These are phyloP conservation scores for Pseudeuparius sepicola DNA, from an alignment of 2,888 invertebrate species.

Conservation along the genomic window DNA sequence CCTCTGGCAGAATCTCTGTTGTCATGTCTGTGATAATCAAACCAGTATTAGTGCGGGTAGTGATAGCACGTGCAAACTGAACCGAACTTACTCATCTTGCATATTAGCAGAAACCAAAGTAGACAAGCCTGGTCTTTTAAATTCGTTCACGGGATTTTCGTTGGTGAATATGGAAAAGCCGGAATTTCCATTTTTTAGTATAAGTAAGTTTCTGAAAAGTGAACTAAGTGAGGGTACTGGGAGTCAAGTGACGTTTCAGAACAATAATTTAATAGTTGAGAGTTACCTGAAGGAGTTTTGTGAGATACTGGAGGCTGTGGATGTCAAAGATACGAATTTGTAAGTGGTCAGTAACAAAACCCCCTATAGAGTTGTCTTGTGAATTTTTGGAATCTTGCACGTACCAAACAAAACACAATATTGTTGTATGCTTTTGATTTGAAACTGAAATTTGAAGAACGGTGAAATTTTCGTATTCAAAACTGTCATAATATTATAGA, in stretches of 20 bases:
- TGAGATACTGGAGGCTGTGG: conserved; percentile 56
- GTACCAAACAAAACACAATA: too few relatives aligned
- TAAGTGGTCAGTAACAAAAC: conserved; percentile 45
- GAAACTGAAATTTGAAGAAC: too few relatives aligned
- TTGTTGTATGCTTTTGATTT: too few relatives aligned
- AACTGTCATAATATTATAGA: too few relatives aligned
- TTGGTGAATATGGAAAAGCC: conserved; percentile 3
- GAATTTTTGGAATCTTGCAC: too few relatives aligned
- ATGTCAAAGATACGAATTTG: conserved; percentile 86
- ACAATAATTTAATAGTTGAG: conserved; percentile 32
- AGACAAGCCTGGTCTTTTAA: background rate
- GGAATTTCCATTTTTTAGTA: conserved; percentile 20
- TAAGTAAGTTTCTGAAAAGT: conserved; percentile 20
- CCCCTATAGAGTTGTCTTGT: background rate
- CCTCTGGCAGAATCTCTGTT: conserved; percentile 28
- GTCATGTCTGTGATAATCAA: conserved; percentile 26
- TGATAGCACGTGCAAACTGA: conserved; percentile 9
- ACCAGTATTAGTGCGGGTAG: conserved; percentile 27
- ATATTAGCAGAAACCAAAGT: background rate
- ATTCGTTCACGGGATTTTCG: conserved; percentile 15
- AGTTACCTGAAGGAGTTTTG: conserved; percentile 50
- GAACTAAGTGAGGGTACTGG: conserved; percentile 12
- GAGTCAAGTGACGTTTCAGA: background rate
- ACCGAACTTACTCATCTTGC: background rate
- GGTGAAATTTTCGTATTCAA: too few relatives aligned